These are phyloP conservation scores for Drosophila ercepeae DNA, from an alignment of 1,140 invertebrate species.

Conservation along the genomic window DNA sequence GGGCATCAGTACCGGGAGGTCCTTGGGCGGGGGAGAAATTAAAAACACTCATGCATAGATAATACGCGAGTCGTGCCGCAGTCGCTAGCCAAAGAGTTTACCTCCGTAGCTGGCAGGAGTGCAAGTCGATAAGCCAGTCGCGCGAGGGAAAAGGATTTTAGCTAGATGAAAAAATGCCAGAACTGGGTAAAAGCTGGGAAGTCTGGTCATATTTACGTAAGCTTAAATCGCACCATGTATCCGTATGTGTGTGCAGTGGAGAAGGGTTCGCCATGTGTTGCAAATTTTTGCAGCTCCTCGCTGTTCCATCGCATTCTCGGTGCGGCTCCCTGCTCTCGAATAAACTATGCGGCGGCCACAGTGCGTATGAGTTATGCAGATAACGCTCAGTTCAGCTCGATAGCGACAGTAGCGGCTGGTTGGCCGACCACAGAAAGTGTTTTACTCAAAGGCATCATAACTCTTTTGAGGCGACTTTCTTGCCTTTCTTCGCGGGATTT, in stretches of 20 bases:
- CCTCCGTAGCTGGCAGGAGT: conserved; percentile 15
- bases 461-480: conserved; percentile 28
- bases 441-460: conserved; percentile 71
- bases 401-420: conserved; percentile 24
- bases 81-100: conserved; percentile 30
- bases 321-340: conserved; percentile 26
- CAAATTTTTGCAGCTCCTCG: conserved; percentile 46
- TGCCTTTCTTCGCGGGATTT: not conserved
- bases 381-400: conserved; percentile 39
- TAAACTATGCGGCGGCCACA: conserved; percentile 49
- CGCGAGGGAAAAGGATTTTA: conserved; percentile 28
- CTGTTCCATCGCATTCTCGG: not conserved
- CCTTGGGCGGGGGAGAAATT: conserved; percentile 35
- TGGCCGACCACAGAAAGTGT: conserved; percentile 47
- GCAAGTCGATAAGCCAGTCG: conserved; percentile 56
- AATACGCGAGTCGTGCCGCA: conserved; percentile 43
- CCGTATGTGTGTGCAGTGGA: conserved; percentile 4
- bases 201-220: conserved; percentile 49
- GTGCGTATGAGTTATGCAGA: conserved; percentile 75
- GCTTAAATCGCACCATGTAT: conserved; percentile 52
- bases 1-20: conserved; percentile 10
- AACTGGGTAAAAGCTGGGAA: conserved; percentile 16
- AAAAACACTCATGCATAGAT: conserved; percentile 66
- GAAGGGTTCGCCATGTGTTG: conserved; percentile 30
- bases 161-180: conserved; percentile 28